Conservation (phyloP, 2,113 vertebrate species). For the Colius striatus region DNA sequence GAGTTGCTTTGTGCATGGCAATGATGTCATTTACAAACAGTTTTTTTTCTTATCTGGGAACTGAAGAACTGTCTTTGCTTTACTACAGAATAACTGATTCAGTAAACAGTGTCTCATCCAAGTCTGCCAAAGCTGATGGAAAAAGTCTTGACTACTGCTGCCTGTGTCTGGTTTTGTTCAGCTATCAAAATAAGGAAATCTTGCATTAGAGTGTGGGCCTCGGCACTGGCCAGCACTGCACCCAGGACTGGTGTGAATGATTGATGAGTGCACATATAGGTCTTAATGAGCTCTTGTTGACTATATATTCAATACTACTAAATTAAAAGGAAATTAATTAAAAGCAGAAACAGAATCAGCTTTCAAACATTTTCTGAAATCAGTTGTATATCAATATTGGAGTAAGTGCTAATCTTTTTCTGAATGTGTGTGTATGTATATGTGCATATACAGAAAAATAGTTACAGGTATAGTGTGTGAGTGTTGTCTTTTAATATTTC, state of each 20-base stretch:
- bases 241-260: neutral
- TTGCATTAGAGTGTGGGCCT: neutral
- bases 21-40: neutral
- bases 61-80: neutral
- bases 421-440: neutral
- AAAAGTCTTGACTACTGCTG: neutral
- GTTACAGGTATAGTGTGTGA: neutral
- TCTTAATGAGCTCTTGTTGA: slow-evolving; percentile 54
- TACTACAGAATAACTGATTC: neutral
- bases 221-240: neutral
- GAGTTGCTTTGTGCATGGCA: neutral
- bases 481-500: accelerated
- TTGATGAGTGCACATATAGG: slow-evolving; percentile 53
- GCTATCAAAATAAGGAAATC: neutral
- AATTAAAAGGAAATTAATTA: neutral
- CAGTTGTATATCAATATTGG: neutral
- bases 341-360: neutral
- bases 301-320: neutral
- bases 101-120: neutral
- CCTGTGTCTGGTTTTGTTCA: slow-evolving; percentile 26
- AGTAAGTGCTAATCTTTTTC: neutral
- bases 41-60: neutral
- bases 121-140: neutral
- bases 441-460: neutral
- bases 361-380: slow-evolving; percentile 6